Evolutionary conservation across 2,113 vertebrate genomes (phyloP).

Genomic region (Melanostigma gelatinosum): DNA sequence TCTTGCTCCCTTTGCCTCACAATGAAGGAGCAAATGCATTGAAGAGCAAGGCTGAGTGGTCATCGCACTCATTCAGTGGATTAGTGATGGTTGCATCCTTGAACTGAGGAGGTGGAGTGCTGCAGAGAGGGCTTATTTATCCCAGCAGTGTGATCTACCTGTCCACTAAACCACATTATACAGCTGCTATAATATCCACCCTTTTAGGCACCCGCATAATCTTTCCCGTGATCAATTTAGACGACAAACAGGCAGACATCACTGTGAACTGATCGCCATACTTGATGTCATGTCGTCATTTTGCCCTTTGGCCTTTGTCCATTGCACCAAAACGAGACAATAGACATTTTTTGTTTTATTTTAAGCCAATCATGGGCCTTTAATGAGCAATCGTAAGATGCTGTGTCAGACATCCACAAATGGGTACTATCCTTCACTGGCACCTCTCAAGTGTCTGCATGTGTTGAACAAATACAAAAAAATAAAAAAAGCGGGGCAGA

Average conservation of each 20-base stretch:
- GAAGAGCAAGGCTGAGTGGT: slow-evolving; percentile 60
- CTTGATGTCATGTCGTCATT: slow-evolving; percentile 45
- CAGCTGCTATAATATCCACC: slow-evolving; percentile 26
- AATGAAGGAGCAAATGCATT: slow-evolving; percentile 44
- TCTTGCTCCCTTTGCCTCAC: background rate
- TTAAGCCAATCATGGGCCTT: slow-evolving; percentile 60
- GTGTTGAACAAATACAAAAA: slow-evolving; percentile 47
- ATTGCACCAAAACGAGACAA: slow-evolving; percentile 52
- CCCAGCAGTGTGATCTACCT: slow-evolving; percentile 34
- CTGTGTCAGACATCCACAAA: slow-evolving; percentile 75
- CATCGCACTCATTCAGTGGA: slow-evolving; percentile 61
- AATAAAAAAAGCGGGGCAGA: slow-evolving; percentile 37
- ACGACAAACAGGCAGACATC: slow-evolving; percentile 45
- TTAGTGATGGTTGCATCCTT: slow-evolving; percentile 63
- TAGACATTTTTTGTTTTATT: slow-evolving; percentile 14
- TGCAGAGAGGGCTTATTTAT: slow-evolving; percentile 42
- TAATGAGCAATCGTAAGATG: slow-evolving; percentile 72
- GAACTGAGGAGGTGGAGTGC: slow-evolving; percentile 44
- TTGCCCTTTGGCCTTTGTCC: slow-evolving; percentile 41
- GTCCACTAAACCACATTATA: slow-evolving; percentile 36
- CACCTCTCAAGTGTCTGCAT: slow-evolving; percentile 65
- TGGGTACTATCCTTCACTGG: slow-evolving; percentile 66
- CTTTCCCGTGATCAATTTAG: slow-evolving; percentile 49
- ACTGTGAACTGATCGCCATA: slow-evolving; percentile 36
- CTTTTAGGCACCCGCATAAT: slow-evolving; percentile 35